phyloP scores from a whole-genome alignment of 2,113 vertebrate species.

The Ammodytes marinus region DNA sequence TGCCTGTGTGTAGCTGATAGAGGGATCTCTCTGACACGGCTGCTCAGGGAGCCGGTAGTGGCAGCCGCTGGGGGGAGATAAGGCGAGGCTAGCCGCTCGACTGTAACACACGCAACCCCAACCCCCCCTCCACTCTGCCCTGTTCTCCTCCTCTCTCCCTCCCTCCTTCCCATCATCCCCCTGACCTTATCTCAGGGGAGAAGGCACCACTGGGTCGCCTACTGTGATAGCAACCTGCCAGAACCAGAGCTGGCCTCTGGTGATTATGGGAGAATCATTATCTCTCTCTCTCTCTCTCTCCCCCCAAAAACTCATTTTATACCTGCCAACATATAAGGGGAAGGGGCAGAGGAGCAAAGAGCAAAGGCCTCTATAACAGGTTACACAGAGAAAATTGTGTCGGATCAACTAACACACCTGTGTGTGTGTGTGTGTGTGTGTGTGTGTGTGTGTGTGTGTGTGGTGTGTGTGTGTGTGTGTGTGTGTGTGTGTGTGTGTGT shows the following conservation, averaged over 20 bases:
- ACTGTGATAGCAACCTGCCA: conserved; percentile 83
- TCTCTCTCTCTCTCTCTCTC: conserved; percentile 74
- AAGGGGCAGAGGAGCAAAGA: conserved; percentile 42
- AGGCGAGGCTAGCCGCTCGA: conserved; percentile 82
- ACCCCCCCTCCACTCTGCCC: conserved; percentile 51
- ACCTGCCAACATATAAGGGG: conserved; percentile 80
- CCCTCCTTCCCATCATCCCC: conserved; percentile 60
- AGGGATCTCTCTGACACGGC: conserved; percentile 88
- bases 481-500: conserved; percentile 11
- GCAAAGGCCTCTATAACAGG: conserved; percentile 71
- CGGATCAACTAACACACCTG: too few relatives aligned
- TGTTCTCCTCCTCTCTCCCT: conserved; percentile 59
- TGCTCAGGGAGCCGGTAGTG: conserved; percentile 82
- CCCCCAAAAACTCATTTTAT: conserved; percentile 83
- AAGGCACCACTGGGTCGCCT: conserved; percentile 87
- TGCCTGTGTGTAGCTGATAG: conserved; percentile 90
- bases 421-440: conserved; percentile 19
- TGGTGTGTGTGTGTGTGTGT: conserved; percentile 16
- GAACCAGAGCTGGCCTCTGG: conserved; percentile 80
- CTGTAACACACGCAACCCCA: conserved; percentile 70
- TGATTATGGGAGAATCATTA: conserved; percentile 86
- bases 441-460: conserved; percentile 22
- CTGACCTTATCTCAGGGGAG: conserved; percentile 88
- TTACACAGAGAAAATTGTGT: conserved; percentile 49
- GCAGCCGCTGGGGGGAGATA: conserved; percentile 89